Evolutionary conservation across 2,888 invertebrate species (phyloP).

Genomic region (Dorcus parallelipipedus): DNA sequence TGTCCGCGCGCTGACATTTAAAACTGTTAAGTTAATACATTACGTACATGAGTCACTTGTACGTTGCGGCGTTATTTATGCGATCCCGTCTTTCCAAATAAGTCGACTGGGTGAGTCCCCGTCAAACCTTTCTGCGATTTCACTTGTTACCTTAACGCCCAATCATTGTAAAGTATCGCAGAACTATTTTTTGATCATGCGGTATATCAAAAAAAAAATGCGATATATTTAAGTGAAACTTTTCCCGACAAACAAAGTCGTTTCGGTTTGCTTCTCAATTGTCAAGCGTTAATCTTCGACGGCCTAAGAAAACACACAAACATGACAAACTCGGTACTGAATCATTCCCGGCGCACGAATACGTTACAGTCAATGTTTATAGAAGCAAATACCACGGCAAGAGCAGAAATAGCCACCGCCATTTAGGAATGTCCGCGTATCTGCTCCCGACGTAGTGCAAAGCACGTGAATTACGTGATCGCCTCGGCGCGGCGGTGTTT

Average conservation of each 20-base stretch:
- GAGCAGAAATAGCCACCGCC: constrained; percentile 31
- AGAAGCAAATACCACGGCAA: constrained; percentile 30
- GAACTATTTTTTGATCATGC: too few species aligned
- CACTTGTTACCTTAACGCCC: constrained; percentile 7
- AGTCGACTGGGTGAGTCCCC: constrained; percentile 19
- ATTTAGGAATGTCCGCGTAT: constrained; percentile 15
- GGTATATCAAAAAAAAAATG: too few species aligned
- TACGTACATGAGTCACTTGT: constrained; percentile 35
- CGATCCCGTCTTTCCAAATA: constrained; percentile 36
- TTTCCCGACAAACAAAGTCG: too few species aligned
- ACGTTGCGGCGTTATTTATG: constrained; percentile 30
- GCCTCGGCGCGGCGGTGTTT: neutral
- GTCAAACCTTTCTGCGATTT: constrained; percentile 8
- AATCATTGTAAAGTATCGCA: neutral
- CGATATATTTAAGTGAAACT: too few species aligned
- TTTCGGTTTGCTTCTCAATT: constrained; percentile 12
- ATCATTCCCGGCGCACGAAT: constrained; percentile 32
- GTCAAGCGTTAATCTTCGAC: constrained; percentile 36
- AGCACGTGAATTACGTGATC: constrained; percentile 1
- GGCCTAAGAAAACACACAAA: constrained; percentile 35
- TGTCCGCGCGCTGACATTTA: constrained; percentile 32
- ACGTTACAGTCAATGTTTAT: constrained; percentile 29
- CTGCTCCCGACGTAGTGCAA: neutral
- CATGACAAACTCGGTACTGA: constrained; percentile 39
- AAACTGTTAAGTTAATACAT: constrained; percentile 34